Evolutionary conservation across 1,140 invertebrate species (phyloP).

Genomic region (Drosophila repletoides): DNA sequence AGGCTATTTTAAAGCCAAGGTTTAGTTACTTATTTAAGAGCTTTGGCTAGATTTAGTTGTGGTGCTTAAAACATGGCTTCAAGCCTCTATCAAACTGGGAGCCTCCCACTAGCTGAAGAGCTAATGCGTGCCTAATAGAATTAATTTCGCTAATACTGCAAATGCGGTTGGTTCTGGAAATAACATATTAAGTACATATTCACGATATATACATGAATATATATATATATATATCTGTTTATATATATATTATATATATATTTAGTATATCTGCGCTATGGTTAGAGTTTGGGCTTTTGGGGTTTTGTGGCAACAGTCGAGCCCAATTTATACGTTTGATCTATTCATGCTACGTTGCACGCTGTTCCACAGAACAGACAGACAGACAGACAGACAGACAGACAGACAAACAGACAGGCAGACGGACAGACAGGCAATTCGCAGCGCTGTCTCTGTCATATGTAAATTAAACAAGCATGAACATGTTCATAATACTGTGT

Average conservation of each 20-base stretch:
- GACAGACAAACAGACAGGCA: constrained; percentile 4
- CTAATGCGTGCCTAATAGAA: constrained; percentile 44
- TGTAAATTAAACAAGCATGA: constrained; percentile 53
- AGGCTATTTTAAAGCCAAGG: neutral
- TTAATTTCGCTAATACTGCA: constrained; percentile 41
- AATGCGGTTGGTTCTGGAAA: constrained; percentile 18
- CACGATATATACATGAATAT: neutral
- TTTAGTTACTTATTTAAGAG: neutral
- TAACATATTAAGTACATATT: constrained; percentile 26
- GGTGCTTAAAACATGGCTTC: neutral
- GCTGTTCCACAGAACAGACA: constrained; percentile 26
- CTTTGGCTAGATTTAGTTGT: neutral
- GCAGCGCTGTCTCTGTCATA: constrained; percentile 46
- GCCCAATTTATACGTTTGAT: constrained; percentile 70
- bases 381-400: neutral
- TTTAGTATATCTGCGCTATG: neutral
- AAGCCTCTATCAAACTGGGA: neutral
- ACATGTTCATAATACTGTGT: constrained; percentile 45
- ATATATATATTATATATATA: neutral
- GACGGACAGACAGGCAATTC: neutral
- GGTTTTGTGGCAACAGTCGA: constrained; percentile 1
- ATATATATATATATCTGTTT: neutral
- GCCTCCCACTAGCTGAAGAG: constrained; percentile 16
- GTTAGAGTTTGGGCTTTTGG: constrained; percentile 1
- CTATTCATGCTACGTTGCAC: constrained; percentile 67